These are phyloP conservation scores for Sula dactylatra DNA, from an alignment of 2,113 vertebrate species.

Conservation along the genomic window DNA sequence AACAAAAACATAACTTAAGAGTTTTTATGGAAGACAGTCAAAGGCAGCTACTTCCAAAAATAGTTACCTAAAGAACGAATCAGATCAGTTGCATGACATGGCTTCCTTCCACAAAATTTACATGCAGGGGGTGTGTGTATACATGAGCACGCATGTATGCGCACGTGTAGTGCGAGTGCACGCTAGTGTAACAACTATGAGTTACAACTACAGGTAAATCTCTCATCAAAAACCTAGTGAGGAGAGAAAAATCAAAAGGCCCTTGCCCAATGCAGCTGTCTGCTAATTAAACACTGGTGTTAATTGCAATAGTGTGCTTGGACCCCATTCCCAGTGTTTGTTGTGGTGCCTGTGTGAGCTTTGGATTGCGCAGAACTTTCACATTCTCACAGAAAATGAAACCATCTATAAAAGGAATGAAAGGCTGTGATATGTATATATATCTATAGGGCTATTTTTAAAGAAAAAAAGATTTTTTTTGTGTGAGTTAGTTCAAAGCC, in stretches of 20 bases:
- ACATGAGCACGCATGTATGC: rapidly evolving
- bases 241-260: conserved; percentile 29
- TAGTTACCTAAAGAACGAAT: neutral
- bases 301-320: neutral
- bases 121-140: neutral
- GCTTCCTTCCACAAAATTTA: neutral
- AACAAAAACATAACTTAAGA: neutral
- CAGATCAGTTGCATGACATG: neutral
- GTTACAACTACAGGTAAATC: neutral
- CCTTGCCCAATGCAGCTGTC: neutral
- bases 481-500: conserved; percentile 39
- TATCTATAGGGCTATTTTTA: conserved; percentile 42
- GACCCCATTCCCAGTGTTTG: neutral
- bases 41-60: conserved; percentile 19
- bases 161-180: rapidly evolving
- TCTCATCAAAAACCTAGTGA: conserved; percentile 20
- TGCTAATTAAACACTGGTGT: conserved; percentile 47
- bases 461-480: conserved; percentile 18
- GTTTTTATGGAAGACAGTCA: conserved; percentile 6
- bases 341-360: neutral
- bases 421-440: conserved; percentile 21
- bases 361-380: conserved; percentile 12
- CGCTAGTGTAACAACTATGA: neutral
- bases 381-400: conserved; percentile 44
- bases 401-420: conserved; percentile 32